These are phyloP conservation scores for Phycodurus eques DNA, from an alignment of 2,113 vertebrate genomes.

Conservation along the genomic window DNA sequence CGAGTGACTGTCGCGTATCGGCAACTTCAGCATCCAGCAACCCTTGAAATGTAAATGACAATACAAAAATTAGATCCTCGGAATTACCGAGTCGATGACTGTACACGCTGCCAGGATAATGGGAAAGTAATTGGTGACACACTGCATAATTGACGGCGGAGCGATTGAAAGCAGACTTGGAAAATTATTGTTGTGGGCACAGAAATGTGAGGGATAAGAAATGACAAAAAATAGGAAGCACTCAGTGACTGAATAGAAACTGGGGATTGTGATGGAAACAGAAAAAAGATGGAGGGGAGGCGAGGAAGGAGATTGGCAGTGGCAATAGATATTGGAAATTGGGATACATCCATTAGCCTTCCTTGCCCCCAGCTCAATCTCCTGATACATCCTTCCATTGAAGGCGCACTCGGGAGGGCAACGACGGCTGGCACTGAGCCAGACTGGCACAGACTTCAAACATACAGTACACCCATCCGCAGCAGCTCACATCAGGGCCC, in stretches of 20 bases:
- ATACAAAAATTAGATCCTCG: conserved; percentile 30
- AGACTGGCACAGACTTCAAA: conserved; percentile 72
- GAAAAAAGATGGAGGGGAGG: conserved; percentile 39
- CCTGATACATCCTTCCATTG: conserved; percentile 49
- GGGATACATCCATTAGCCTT: conserved; percentile 70
- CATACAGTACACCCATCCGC: conserved; percentile 59
- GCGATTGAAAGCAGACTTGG: conserved; percentile 43
- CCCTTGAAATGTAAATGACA: conserved; percentile 45
- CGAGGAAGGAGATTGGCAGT: conserved; percentile 40
- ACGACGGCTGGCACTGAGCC: conserved; percentile 62
- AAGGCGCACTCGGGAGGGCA: conserved; percentile 44
- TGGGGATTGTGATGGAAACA: conserved; percentile 43
- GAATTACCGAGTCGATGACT: conserved; percentile 47
- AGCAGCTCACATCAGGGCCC: conserved; percentile 61
- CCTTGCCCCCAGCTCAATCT: conserved; percentile 64
- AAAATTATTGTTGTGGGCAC: conserved; percentile 49
- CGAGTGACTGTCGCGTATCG: conserved; percentile 33
- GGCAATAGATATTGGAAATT: conserved; percentile 59
- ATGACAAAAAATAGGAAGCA: conserved; percentile 21
- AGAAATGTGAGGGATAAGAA: conserved; percentile 40
- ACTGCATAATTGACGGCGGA: conserved; percentile 50
- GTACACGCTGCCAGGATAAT: conserved; percentile 48
- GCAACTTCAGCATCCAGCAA: conserved; percentile 34
- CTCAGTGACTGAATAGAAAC: conserved; percentile 43
- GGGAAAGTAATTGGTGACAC: conserved; percentile 58